Evolutionary conservation across 2,797 vertebrate species (phyloP), one percentile per base, ranked within the genome.

Genomic region (Urophycis tenuis): DNA sequence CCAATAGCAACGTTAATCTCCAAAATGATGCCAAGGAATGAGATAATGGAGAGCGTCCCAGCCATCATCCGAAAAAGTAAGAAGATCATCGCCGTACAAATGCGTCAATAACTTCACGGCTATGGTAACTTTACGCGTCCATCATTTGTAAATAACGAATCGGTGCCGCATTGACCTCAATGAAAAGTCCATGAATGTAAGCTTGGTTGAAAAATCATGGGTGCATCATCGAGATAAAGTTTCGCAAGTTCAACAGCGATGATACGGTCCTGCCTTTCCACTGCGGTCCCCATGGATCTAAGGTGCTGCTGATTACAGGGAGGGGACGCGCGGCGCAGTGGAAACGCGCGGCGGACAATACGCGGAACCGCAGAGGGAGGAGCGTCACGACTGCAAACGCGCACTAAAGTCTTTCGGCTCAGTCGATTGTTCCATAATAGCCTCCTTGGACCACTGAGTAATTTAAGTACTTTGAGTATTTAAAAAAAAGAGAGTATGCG

Each of bases 11-110:
- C 84, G 74, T 45, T 82, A 80, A 91, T 80, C 80, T 82, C 82
- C 79, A 91, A 75, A 80, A 92, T 72, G 77, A 92, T 69, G 32
- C 80, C 81, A 71, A 92, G 25, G 70, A 93, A 79, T 76, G 69
- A 82, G 87, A 90, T 77, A 75, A 89, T 35, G 35, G 81, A 85
- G 78, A 86, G 81, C 78, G 75, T 53, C 81, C 80, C 86, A 79
- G 89, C 89, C 94, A 94, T 94, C 81, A 88, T 89, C 90, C 83
- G 73, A 84, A 85, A 81, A 72, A 77, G 81, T 78, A 69, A 80
- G 76, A 74, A 74, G 10, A 30, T 12, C 29, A 70, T 70, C 67
- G 15, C 11, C 25, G 9, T 14, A 70, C 67, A 31, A 70, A 1
- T 31, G 22, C 53, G 22, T 60, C 53, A 60, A 60, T 60, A 60